Percentiles rank a stretch among this genome's conserved stretches.
These are phyloP conservation scores for Gadus chalcogrammus DNA, from an alignment of 2,113 vertebrate genomes.

Conservation along the genomic window DNA sequence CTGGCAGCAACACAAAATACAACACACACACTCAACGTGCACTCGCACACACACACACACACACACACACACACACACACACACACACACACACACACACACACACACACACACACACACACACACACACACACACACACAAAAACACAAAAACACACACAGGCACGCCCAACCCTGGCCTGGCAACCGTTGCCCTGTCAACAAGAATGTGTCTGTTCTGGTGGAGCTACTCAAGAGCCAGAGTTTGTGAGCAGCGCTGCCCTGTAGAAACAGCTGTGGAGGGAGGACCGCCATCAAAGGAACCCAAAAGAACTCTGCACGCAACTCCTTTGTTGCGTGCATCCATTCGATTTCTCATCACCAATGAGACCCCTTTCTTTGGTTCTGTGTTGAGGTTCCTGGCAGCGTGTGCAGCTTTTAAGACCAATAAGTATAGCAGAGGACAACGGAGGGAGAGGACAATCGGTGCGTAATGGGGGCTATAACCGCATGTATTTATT, in stretches of 20 bases:
- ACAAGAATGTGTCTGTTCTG: slow-evolving; percentile 61
- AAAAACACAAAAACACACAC: not conserved
- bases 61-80: not conserved
- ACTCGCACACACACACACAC: slow-evolving; percentile 8
- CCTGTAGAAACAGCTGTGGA: slow-evolving; percentile 63
- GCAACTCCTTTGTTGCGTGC: slow-evolving; percentile 26
- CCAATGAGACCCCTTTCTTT: too few relatives aligned
- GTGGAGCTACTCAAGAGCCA: slow-evolving; percentile 14
- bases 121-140: not conserved
- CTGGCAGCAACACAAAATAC: not conserved
- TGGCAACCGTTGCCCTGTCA: slow-evolving; percentile 44
- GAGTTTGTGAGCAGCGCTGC: slow-evolving; percentile 44
- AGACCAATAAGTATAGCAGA: too few relatives aligned
- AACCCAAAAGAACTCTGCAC: slow-evolving; percentile 5
- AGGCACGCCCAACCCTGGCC: slow-evolving; percentile 1
- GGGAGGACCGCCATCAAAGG: slow-evolving; percentile 52
- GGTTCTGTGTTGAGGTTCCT: too few relatives aligned
- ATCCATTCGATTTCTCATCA: not conserved
- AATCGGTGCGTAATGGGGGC: too few relatives aligned
- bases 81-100: slow-evolving; percentile 1
- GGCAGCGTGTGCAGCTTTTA: too few relatives aligned
- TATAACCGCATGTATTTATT: too few relatives aligned
- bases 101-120: not conserved
- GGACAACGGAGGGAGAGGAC: too few relatives aligned
- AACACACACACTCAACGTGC: not conserved